Evolutionary conservation across 2,113 vertebrate genomes (phyloP).

Genomic region (Gymnorhina tibicen): DNA sequence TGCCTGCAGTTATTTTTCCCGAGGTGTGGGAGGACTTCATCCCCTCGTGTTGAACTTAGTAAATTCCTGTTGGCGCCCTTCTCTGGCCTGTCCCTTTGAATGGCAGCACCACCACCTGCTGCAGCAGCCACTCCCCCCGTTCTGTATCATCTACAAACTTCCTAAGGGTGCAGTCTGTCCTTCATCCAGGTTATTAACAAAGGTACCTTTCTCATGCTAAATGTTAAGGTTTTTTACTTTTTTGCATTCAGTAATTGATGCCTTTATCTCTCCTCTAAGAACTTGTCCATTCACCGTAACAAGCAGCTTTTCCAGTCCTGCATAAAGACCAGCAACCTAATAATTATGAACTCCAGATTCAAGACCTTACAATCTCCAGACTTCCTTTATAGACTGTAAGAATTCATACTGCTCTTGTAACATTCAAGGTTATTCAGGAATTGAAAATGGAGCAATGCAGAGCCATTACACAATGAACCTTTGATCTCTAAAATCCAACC

Average conservation of each 20-base stretch:
- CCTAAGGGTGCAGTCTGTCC: not conserved
- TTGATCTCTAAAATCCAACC: constrained; percentile 46
- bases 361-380: constrained; percentile 23
- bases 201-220: not conserved
- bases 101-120: not conserved
- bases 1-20: not conserved
- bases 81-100: not conserved
- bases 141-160: not conserved
- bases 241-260: not conserved
- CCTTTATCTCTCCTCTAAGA: not conserved
- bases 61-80: not conserved
- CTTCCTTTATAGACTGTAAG: not conserved
- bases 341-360: not conserved
- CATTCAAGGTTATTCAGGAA: constrained; percentile 14
- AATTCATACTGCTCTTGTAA: constrained; percentile 1
- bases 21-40: not conserved
- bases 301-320: not conserved
- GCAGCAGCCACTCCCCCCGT: not conserved
- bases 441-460: constrained; percentile 12
- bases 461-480: constrained; percentile 20
- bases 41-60: accelerated
- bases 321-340: not conserved
- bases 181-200: not conserved
- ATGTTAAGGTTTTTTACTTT: not conserved
- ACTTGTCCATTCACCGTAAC: not conserved